Evolutionary conservation across 2,113 vertebrate species (phyloP), one percentile per base, ranked within the genome.

Genomic region (Eulemur rufifrons): DNA sequence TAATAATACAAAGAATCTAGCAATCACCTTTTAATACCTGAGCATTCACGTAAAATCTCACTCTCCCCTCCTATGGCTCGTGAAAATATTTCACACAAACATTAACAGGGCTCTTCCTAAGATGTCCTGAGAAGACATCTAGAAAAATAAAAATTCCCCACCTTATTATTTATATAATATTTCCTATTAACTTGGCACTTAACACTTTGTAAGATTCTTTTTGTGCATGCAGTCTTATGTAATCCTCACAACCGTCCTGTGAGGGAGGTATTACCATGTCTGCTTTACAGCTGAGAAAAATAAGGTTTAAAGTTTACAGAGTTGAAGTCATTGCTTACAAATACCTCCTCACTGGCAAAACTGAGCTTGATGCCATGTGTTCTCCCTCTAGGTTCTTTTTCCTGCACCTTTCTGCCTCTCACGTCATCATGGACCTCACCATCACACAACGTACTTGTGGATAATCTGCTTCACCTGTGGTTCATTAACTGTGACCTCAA

Each of bases 331-430:
- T 17, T 34, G 63, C 50, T 61, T 39, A 25, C 61, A 52, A 18
- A 6, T 9, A 3, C 8, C 23, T 13, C 3, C 13, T 47, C 8
- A 29, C 4, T 15, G 7, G 21, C 11, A 8, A 61, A 47, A 13
- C 1, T 42, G 4, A n/a, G 11, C 3, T 5, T 23, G n/a, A 0
- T 34, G 8, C 1, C 45, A 15, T 42, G 21, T n/a, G 1, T 52
- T 21, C 78, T 29, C 6, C 47, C 0, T 61, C 18, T 8, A 59
- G 6, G 2, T 14, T 68, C 27, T 71, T 74, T 54, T 73, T 29
- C 11, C 32, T 47, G 0, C 1, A 12, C 29, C 6, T 32, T 0
- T 2, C 25, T 50, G 21, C 15, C 29, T 85, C 32, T 37, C 6
- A 0, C 4, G 3, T 56, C 45, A 42, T 18, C 56, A 17, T 23